Percentiles rank a stretch among this genome's conserved stretches.
Conservation (phyloP, 53 echinoderm and acorn worm species). For the Patiria pectinifera region DNA sequence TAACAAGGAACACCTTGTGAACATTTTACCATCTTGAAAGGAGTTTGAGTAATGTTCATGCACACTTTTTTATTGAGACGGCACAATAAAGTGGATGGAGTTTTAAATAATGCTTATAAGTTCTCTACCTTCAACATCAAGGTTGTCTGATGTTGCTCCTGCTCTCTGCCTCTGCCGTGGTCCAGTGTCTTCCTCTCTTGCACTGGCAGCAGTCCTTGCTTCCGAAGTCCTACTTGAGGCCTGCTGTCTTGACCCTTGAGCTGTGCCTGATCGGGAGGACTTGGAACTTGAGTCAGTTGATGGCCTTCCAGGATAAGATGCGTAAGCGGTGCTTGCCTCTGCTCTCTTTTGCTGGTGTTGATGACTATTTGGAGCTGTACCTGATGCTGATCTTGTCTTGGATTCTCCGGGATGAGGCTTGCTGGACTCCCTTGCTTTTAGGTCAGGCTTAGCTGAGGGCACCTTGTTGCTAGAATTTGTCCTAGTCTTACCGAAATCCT, state of each 20-base stretch:
- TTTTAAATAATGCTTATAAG: background rate
- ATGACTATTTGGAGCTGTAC: background rate
- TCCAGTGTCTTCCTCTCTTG: background rate
- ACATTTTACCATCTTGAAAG: no score
- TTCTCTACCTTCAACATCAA: conserved; percentile 41
- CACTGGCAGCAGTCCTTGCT: background rate
- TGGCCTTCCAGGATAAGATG: conserved; percentile 14
- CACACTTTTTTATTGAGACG: no score
- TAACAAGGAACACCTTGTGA: background rate
- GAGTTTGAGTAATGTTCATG: background rate
- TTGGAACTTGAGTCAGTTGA: conserved; percentile 8
- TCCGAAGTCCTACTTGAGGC: background rate
- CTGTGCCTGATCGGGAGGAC: background rate
- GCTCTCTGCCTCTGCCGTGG: background rate
- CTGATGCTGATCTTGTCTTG: conserved; percentile 22
- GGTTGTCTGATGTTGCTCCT: background rate
- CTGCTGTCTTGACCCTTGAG: background rate
- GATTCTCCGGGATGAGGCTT: background rate
- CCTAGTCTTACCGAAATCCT: background rate
- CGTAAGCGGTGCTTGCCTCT: background rate
- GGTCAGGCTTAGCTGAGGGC: background rate
- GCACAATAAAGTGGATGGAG: background rate
- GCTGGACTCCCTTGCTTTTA: background rate
- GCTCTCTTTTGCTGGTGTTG: background rate
- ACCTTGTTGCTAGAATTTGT: background rate